A percentile compares a stretch with the other conserved stretches of the same genome.
These are phyloP conservation scores for Coboldia fuscipes DNA, from an alignment of 1,140 invertebrate species.

Conservation along the genomic window DNA sequence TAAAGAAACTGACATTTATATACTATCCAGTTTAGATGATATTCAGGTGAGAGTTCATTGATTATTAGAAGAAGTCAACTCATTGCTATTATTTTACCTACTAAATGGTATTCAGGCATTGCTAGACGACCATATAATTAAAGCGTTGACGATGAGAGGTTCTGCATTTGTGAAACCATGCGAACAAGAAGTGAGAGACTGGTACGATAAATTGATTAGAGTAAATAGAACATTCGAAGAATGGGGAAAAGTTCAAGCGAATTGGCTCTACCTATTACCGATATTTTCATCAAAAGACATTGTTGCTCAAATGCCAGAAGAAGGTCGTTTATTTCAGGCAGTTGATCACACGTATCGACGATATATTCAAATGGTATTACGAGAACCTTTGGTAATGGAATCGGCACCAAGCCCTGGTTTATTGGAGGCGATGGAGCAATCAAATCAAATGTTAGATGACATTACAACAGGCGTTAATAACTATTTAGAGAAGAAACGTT, in stretches of 20 bases:
- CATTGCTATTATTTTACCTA: neutral
- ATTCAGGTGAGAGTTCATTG: conserved; percentile 20
- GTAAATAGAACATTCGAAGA: conserved; percentile 65
- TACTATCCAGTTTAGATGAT: conserved; percentile 63
- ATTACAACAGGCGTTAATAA: conserved; percentile 72
- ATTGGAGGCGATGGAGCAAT: conserved; percentile 49
- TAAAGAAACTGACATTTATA: conserved; percentile 57
- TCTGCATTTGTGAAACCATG: conserved; percentile 84
- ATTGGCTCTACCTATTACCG: conserved; percentile 81
- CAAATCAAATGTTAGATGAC: conserved; percentile 51
- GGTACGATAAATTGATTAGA: conserved; percentile 59
- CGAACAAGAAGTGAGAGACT: conserved; percentile 51
- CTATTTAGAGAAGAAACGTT: conserved; percentile 79
- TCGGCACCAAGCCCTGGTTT: conserved; percentile 47
- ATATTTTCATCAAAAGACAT: conserved; percentile 91
- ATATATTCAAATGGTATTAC: conserved; percentile 38
- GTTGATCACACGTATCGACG: conserved; percentile 57
- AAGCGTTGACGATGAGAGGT: conserved; percentile 72
- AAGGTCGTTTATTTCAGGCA: conserved; percentile 54
- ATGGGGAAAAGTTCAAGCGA: conserved; percentile 72
- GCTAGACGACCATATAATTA: conserved; percentile 75
- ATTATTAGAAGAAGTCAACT: neutral
- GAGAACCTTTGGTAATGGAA: conserved; percentile 51
- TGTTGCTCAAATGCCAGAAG: conserved; percentile 79
- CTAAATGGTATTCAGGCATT: conserved; percentile 33